Evolutionary conservation across 2,113 vertebrate species (phyloP).

Genomic region (Campylomormyrus tamandua): DNA sequence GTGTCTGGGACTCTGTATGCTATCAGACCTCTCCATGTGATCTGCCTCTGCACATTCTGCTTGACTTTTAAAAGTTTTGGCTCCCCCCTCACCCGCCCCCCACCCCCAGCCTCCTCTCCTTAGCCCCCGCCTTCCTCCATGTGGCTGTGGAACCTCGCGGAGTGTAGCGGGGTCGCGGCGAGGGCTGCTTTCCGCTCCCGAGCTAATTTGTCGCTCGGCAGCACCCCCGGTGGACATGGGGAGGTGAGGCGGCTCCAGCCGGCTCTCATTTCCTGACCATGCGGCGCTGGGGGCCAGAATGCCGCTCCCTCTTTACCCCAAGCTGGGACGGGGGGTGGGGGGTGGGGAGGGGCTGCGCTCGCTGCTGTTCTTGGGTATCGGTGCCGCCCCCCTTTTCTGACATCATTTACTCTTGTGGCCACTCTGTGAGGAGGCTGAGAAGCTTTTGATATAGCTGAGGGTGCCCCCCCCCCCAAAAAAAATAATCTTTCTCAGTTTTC

Average conservation of each 20-base stretch:
- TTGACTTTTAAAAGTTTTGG: background rate
- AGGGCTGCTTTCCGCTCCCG: background rate
- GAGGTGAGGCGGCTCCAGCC: conserved; percentile 27
- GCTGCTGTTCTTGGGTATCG: background rate
- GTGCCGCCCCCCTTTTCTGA: background rate
- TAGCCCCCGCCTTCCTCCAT: background rate
- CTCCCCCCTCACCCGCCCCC: background rate
- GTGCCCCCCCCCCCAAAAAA: background rate
- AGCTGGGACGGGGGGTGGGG: background rate
- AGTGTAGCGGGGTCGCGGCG: background rate
- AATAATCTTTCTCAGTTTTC: background rate
- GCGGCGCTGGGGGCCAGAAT: background rate
- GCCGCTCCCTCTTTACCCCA: background rate
- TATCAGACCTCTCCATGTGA: background rate
- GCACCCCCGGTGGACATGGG: conserved; percentile 26
- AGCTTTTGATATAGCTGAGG: background rate
- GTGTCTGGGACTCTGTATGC: background rate
- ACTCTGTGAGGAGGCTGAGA: background rate
- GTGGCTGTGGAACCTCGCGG: background rate
- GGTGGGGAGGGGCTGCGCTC: background rate
- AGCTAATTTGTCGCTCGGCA: conserved; percentile 36
- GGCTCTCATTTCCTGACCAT: conserved; percentile 29
- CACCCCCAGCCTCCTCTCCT: background rate
- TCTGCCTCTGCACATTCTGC: background rate
- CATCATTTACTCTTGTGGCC: background rate